These are phyloP conservation scores for Aleiodes testaceus DNA, from an alignment of 2,888 invertebrate species.

Conservation along the genomic window DNA sequence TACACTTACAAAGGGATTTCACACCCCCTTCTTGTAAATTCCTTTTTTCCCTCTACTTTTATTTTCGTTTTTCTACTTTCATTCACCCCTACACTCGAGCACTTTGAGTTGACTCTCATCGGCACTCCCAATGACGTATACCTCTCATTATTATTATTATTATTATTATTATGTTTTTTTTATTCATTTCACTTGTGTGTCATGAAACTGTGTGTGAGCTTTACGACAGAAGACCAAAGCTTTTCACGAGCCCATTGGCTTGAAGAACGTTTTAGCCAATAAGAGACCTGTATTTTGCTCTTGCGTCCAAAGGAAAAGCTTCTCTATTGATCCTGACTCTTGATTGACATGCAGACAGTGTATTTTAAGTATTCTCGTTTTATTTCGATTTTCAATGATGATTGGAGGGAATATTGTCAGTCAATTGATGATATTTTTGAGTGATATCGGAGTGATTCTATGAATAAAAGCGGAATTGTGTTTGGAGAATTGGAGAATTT, in stretches of 20 bases:
- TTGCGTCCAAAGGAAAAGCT: neutral
- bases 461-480: no score
- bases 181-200: neutral
- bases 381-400: neutral
- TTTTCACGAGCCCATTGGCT: conserved; percentile 13
- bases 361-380: neutral
- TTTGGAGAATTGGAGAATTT: no score
- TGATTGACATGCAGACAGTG: conserved; percentile 7
- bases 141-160: no score
- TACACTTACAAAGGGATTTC: conserved; percentile 16
- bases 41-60: conserved; percentile 19
- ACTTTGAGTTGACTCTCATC: conserved; percentile 36
- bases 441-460: no score
- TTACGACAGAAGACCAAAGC: neutral
- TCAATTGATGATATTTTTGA: no score
- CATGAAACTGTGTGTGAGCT: conserved; percentile 14
- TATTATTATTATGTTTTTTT: no score
- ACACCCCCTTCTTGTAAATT: neutral
- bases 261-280: conserved; percentile 1
- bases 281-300: neutral
- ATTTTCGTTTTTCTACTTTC: conserved; percentile 20
- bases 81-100: conserved; percentile 8
- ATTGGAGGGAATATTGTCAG: neutral
- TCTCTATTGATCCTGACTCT: neutral
- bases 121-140: conserved; percentile 45